Evolutionary conservation across 2,113 vertebrate genomes (phyloP), one percentile per base, ranked within the genome.

Genomic region (Mobula hypostoma): DNA sequence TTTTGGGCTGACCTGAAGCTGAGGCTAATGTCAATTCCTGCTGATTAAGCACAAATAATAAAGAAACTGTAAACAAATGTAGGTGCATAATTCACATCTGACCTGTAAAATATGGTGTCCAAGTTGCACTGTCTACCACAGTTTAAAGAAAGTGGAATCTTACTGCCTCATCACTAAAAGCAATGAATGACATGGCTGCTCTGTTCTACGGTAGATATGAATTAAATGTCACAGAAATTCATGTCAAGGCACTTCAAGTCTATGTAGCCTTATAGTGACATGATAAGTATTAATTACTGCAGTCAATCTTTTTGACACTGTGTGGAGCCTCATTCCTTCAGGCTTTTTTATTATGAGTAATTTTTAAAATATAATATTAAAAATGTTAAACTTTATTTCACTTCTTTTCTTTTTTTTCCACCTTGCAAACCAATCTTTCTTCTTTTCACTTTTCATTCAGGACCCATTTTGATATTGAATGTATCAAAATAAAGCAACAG

Each of bases 211-310:
- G 83, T 21, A 61, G 83, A 87, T n/a, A 61, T 58, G 24, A 87
- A 14, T 4, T 87, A 61, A 61, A 61, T 12, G 9, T 87, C 21
- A 29, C 5, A 29, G 83, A 87, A 87, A 87, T 27, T 12, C 27
- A 87, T 7, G 48, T 87, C 83, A 61, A 61, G 56, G 4, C 56
- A 61, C 0, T 87, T 87, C 83, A 87, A 61, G 56, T 87, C 21
- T 29, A 11, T 32, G 29, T 66, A 88, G 72, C 14, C 14, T 88
- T 88, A 88, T 15, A n/a, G 63, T 87, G 56, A 63, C 63, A 29
- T 66, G 85, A 32, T 88, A 61, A 87, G 29, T 61, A 32, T 88
- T 88, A 88, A 63, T 88, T 88, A 63, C 58, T 66, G 85, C 58
- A 87, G 58, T 61, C 56, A 61, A 87, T 87, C 58, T 88, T n/a